Evolutionary conservation across 2,888 invertebrate species (phyloP), one percentile per base, ranked within the genome.

Genomic region (Hedya salicella): DNA sequence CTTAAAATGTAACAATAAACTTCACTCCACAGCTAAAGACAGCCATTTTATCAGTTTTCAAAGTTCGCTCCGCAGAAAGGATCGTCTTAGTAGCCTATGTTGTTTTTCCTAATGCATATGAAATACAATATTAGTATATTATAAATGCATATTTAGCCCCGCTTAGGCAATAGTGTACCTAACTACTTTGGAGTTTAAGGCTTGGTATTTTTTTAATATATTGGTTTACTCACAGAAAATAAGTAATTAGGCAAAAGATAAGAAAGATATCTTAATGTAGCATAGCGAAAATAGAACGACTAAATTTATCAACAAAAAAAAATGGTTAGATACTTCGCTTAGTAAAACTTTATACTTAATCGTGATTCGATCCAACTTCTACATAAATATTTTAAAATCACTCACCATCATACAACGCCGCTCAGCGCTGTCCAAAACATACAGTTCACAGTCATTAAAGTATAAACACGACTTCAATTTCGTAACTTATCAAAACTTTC

Each of bases 321-420:
- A 36, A 36, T 11, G 8, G n/a, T n/a, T n/a, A 11, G 11, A 9
- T 36, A 8, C 11, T 19, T n/a, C n/a, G n/a, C 50, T 17, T 50
- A 16, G 40, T 40, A 36, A 4, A 46, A 19, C 42, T 50, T 30
- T 16, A 44, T 9, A 19, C 40, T 44, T n/a, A n/a, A 21, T 25
- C 25, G 40, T 36, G 21, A 50, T 42, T 36, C 9, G 8, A 16
- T 44, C 8, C 2, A 16, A 42, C 30, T 1, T 60, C 40, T 63
- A 17, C 17, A 32, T 44, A 46, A 59, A 39, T 40, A 54, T 17
- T 40, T 48, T 40, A 42, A 65, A 42, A 54, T 25, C 69, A 74
- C 74, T 75, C 69, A 74, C 75, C 75, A 69, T 63, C 60, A 61
- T 69, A 66, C 63, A 57, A 63, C 57, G 68, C 68, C 69, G 68